Evolutionary conservation across 2,888 invertebrate genomes (phyloP).

Genomic region (Monopis laevigella): DNA sequence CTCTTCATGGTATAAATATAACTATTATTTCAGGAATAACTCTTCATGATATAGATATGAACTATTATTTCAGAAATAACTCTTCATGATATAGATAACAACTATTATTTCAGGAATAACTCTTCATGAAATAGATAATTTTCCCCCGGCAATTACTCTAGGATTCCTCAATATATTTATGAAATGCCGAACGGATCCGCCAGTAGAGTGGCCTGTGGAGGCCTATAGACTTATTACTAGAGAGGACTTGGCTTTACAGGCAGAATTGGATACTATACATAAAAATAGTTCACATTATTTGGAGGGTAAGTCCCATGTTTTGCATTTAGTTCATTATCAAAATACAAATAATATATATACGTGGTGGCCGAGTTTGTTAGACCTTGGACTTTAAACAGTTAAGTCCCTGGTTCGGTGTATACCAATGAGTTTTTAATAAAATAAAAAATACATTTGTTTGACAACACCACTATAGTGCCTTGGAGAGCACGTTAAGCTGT

Average conservation of each 20-base stretch:
- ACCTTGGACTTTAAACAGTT: too few species aligned
- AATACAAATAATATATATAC: too few species aligned
- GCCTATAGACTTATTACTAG: constrained; percentile 78
- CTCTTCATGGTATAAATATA: too few species aligned
- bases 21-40: constrained; percentile 64
- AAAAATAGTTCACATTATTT: constrained; percentile 31
- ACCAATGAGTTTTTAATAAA: too few species aligned
- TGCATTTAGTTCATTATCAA: too few species aligned
- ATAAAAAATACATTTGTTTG: too few species aligned
- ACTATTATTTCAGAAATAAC: constrained; percentile 64
- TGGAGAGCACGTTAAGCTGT: too few species aligned
- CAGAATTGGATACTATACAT: constrained; percentile 30
- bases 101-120: constrained; percentile 60
- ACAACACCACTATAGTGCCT: too few species aligned
- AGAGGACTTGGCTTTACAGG: constrained; percentile 74
- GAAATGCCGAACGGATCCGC: constrained; percentile 74
- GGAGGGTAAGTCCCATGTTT: constrained; percentile 49
- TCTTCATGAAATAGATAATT: constrained; percentile 73
- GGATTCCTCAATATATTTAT: constrained; percentile 51
- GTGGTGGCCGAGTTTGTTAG: too few species aligned
- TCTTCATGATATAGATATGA: constrained; percentile 76
- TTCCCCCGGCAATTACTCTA: constrained; percentile 76
- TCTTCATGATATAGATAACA: constrained; percentile 69
- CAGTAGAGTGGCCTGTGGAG: constrained; percentile 74
- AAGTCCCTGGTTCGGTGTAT: too few species aligned